phyloP scores from a whole-genome alignment of 2,113 vertebrate genomes.

The Pelecanus crispus region DNA sequence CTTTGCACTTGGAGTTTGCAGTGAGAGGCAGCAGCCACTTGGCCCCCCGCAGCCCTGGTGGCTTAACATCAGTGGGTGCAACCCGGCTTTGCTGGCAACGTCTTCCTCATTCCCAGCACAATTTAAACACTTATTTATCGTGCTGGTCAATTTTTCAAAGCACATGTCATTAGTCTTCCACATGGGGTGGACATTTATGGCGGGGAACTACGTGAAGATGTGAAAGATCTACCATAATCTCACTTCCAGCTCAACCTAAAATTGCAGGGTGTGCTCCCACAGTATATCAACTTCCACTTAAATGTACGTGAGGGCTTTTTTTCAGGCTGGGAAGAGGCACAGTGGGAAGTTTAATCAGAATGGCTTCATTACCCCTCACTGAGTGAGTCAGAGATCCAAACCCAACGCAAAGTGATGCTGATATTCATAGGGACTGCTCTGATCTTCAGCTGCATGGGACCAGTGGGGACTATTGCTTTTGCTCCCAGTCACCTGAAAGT shows the following conservation, averaged over 20 bases:
- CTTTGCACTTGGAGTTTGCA: not conserved
- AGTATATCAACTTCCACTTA: not conserved
- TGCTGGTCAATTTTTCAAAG: not conserved
- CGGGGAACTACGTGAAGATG: not conserved
- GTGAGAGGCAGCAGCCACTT: rapidly evolving
- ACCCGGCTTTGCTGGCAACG: not conserved
- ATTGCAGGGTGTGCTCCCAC: not conserved
- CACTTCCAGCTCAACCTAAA: not conserved
- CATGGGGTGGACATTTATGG: not conserved
- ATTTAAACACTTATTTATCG: not conserved
- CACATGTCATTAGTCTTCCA: not conserved
- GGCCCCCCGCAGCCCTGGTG: rapidly evolving
- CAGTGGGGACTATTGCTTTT: not conserved
- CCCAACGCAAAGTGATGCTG: no score
- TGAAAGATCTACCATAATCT: not conserved
- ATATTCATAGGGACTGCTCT: not conserved
- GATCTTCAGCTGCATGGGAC: not conserved
- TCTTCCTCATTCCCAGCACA: not conserved
- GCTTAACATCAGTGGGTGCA: not conserved
- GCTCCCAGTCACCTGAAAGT: not conserved
- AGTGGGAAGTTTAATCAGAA: not conserved
- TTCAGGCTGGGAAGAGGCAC: not conserved
- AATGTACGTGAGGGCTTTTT: not conserved
- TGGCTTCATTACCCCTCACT: not conserved
- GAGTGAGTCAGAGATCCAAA: not conserved